Evolutionary conservation across 2,888 invertebrate genomes (phyloP).

Genomic region (Bimastos eiseni): DNA sequence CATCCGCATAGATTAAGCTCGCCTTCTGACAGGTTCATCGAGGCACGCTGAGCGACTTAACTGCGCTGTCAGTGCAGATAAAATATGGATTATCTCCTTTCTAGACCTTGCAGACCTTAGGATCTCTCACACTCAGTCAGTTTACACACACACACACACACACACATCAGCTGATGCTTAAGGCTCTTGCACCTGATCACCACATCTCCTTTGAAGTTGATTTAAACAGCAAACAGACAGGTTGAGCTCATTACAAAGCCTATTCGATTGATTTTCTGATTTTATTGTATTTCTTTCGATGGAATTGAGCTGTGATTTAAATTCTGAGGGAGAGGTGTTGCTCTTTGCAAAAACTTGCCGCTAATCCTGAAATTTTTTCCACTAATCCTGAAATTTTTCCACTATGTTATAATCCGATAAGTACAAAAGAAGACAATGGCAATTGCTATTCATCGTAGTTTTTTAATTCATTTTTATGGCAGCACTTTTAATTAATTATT

Average conservation of each 20-base stretch:
- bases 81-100: constrained; percentile 7
- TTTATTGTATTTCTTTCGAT: background rate
- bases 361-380: background rate
- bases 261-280: background rate
- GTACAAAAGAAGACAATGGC: background rate
- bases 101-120: background rate
- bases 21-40: background rate
- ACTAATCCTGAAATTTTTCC: background rate
- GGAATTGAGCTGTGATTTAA: background rate
- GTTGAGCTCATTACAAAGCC: background rate
- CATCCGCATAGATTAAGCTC: background rate
- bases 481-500: background rate
- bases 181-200: background rate
- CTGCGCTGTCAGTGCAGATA: background rate
- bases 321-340: background rate
- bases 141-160: too few species aligned
- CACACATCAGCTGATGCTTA: too few species aligned
- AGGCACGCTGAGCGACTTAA: background rate
- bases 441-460: background rate
- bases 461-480: background rate
- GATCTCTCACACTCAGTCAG: background rate
- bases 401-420: background rate
- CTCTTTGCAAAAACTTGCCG: background rate
- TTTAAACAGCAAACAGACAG: background rate
- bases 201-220: background rate